Evolutionary conservation across 2,888 invertebrate species (phyloP).

Genomic region (Agrilus biguttatus): DNA sequence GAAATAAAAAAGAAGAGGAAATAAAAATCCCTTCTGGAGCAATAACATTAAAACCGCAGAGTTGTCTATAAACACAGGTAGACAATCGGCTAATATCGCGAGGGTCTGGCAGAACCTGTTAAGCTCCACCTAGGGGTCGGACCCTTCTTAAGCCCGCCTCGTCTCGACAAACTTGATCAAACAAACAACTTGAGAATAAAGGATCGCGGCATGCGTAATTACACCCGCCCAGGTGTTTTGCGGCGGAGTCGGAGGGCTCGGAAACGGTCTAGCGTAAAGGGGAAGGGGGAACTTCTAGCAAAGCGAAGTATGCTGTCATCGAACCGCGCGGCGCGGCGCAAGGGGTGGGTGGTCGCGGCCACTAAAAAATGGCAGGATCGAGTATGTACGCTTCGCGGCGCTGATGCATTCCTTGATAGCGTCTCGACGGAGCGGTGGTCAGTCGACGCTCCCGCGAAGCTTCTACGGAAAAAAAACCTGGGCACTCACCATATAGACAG

Average conservation of each 20-base stretch:
- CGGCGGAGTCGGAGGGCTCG: no score
- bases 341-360: slow-evolving; percentile 15
- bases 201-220: slow-evolving; percentile 17
- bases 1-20: slow-evolving; percentile 12
- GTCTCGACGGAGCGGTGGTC: slow-evolving; percentile 37
- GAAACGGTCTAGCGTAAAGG: no score
- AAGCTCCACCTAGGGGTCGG: slow-evolving; percentile 11
- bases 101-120: slow-evolving; percentile 8
- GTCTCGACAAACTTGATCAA: slow-evolving; percentile 8
- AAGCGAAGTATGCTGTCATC: slow-evolving; percentile 28
- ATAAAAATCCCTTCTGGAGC: slow-evolving; percentile 1
- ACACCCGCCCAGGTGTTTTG: slow-evolving; percentile 36
- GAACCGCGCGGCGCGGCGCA: slow-evolving; percentile 15
- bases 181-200: slow-evolving; percentile 14
- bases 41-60: slow-evolving; percentile 14
- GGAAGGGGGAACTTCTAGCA: slow-evolving; percentile 12
- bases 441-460: slow-evolving; percentile 20
- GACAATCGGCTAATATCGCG: slow-evolving; percentile 10
- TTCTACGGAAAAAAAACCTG: slow-evolving; percentile 7
- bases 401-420: slow-evolving; percentile 41
- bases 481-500: slow-evolving; percentile 6
- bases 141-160: slow-evolving; percentile 8
- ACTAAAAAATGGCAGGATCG: slow-evolving; percentile 27
- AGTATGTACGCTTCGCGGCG: slow-evolving; percentile 13
- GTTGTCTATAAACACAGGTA: slow-evolving; percentile 15